Evolutionary conservation across 2,888 invertebrate species (phyloP), one percentile per base, ranked within the genome.

Genomic region (Spialia ferax): DNA sequence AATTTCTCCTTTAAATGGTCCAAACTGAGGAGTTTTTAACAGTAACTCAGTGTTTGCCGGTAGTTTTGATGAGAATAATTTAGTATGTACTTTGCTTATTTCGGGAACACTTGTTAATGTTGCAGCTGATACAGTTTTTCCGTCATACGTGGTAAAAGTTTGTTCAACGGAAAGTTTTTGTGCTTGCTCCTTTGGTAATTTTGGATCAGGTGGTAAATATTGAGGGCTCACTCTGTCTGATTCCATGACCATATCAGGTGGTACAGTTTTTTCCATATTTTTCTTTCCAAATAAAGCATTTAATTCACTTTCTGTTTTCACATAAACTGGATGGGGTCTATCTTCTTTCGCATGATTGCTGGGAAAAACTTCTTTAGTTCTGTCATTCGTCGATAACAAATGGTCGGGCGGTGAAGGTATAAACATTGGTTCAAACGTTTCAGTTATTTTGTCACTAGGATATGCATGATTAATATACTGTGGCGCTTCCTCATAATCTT

Each of bases 351-450:
- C 90, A 52, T 92, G 93, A 62, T 93, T 90, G 64, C 79, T 84
- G 4, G 89, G 87, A 71, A 91, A 89, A 18, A 92, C 77, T 83
- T 94, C 91, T 71, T 89, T 91, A 2, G 93, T 93, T 72, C 79
- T 85, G 35, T 89, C 90, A 54, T 85, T 80, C 11, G 82, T 84
- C 0, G 89, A 73, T 70, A 91, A 68, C 75, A 94, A 78, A 76
- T 95, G 95, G 75, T 96, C 96, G 11, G 95, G 94, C 0, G 97
- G 97, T 0, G 97, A 97, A 0, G 97, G 97, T 74, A 97, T 95
- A 75, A 97, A 97, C 93, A 97, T 96, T 0, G 97, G 97, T 76
- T 97, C 97, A 79, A 97, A 97, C 55, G 94, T 94, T 81, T 96
- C 95, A 0, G 95, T 95, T 10, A 94, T 82, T 74, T 90, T 89